Percentiles rank a stretch among this genome's conserved stretches.
Evolutionary conservation across 2,113 vertebrate genomes (phyloP).

Genomic region (Anser brachyrhynchus): DNA sequence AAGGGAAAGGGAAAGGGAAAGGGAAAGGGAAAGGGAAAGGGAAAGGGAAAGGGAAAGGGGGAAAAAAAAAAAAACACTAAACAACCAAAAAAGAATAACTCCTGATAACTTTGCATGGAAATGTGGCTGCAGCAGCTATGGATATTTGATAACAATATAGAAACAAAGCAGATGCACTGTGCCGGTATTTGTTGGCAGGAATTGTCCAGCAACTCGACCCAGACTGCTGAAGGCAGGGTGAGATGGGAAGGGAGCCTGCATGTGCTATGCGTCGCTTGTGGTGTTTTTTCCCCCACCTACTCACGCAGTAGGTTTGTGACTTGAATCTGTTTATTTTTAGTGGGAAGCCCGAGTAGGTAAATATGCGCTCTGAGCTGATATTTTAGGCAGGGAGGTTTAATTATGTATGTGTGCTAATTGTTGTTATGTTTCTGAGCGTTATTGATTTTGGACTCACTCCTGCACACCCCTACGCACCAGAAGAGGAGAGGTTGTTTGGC

Average conservation of each 20-base stretch:
- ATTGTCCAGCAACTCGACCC: neutral
- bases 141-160: neutral
- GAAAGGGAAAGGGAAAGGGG: neutral
- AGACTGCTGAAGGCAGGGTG: neutral
- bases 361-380: neutral
- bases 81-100: neutral
- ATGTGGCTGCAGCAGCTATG: neutral
- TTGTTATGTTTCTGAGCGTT: constrained; percentile 13
- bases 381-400: constrained; percentile 34
- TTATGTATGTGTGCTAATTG: neutral
- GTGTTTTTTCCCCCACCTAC: neutral
- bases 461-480: neutral
- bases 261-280: rapidly evolving
- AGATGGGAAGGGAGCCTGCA: neutral
- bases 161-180: neutral
- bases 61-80: neutral
- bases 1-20: neutral
- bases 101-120: neutral
- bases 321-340: constrained; percentile 50
- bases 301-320: neutral
- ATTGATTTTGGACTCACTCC: constrained; percentile 5
- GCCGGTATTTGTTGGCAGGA: neutral
- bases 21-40: too few species aligned
- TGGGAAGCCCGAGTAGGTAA: constrained; percentile 11
- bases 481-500: neutral